phyloP scores from a whole-genome alignment of 2,797 vertebrate species.

The Dromococcyx pavoninus region DNA sequence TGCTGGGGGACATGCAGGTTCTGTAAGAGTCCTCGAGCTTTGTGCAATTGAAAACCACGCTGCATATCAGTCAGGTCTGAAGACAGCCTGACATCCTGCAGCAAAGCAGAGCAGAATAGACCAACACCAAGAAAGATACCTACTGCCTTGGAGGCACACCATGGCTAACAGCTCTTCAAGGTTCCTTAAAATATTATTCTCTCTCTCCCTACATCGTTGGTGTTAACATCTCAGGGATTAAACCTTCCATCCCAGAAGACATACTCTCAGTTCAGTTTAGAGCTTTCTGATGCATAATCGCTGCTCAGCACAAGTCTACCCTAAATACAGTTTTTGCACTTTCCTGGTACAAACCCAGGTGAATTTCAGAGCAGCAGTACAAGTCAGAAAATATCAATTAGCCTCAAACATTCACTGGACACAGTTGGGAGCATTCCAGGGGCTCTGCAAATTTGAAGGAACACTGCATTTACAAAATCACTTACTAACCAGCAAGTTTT shows the following conservation, averaged over 20 bases:
- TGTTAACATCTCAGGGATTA: background rate
- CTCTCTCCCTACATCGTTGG: background rate
- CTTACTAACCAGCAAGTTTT: background rate
- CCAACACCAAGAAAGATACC: background rate
- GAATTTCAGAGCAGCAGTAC: background rate
- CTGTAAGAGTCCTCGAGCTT: background rate
- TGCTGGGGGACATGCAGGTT: background rate
- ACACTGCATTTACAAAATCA: background rate
- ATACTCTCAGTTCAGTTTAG: background rate
- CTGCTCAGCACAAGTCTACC: rapidly evolving
- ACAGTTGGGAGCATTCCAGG: background rate
- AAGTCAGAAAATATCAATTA: background rate
- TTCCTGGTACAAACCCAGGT: background rate
- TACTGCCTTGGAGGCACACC: background rate
- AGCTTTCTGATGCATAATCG: background rate
- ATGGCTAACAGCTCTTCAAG: background rate
- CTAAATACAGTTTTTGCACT: background rate
- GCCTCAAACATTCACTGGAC: background rate
- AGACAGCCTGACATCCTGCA: background rate
- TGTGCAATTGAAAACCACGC: background rate
- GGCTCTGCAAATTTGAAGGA: background rate
- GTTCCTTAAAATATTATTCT: background rate
- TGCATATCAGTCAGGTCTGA: background rate
- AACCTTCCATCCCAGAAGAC: background rate
- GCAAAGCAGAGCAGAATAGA: background rate